These are phyloP conservation scores for Caenorhabditis sp. DNA, from an alignment of 2,888 invertebrate genomes.

Conservation along the genomic window DNA sequence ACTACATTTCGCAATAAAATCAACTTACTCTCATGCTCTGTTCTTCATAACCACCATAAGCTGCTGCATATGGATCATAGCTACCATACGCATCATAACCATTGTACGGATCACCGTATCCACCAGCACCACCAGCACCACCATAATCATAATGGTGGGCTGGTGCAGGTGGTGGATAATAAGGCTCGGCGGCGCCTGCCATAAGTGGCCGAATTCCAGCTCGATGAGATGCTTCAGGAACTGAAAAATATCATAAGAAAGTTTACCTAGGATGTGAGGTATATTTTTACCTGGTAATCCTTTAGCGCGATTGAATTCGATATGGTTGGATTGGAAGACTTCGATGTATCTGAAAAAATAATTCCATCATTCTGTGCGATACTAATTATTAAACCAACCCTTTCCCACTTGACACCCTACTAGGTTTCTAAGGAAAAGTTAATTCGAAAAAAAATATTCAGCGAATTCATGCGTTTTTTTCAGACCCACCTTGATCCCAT, in stretches of 20 bases:
- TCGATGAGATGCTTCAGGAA: conserved; percentile 13
- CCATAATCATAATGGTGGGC: background rate
- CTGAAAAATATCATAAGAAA: conserved; percentile 1
- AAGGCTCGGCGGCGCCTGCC: conserved; percentile 10
- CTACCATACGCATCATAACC: conserved; percentile 4
- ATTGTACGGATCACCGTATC: conserved; percentile 9
- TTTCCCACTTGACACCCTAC: background rate
- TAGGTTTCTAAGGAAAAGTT: background rate
- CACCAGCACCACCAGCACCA: conserved; percentile 5
- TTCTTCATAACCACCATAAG: conserved; percentile 6
- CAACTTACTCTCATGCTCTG: conserved; percentile 13
- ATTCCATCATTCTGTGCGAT: background rate
- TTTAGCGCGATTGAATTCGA: conserved; percentile 43
- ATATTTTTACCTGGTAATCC: conserved; percentile 23
- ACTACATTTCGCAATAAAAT: too few relatives aligned
- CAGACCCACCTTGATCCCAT: conserved; percentile 65
- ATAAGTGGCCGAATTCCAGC: conserved; percentile 29
- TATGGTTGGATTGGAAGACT: conserved; percentile 52
- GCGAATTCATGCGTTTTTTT: conserved; percentile 2
- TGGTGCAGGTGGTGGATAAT: background rate
- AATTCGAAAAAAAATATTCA: too few relatives aligned
- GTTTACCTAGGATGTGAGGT: too few relatives aligned
- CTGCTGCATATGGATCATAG: conserved; percentile 13
- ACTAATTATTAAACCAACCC: background rate
- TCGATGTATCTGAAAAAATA: conserved; percentile 61